A percentile compares a stretch with the other conserved stretches of the same genome.
phyloP scores from a whole-genome alignment of 35 echinoderm and acorn worm species.

The Apostichopus japonicus region DNA sequence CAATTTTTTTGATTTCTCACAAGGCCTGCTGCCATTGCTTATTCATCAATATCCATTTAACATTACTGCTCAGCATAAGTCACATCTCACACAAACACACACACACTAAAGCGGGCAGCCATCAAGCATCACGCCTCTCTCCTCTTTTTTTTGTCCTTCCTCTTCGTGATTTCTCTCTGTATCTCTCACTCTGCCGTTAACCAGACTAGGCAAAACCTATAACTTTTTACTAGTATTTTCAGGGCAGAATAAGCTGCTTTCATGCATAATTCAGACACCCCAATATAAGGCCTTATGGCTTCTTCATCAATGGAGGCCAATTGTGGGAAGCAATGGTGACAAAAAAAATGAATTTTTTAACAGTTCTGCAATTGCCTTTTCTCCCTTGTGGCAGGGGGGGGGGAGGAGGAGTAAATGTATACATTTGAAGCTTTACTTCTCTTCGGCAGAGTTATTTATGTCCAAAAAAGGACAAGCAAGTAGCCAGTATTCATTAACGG shows the following conservation, averaged over 20 bases:
- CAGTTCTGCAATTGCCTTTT: constrained; percentile 10
- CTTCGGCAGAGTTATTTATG: background rate
- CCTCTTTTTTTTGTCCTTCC: background rate
- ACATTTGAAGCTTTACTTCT: background rate
- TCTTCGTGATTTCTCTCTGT: background rate
- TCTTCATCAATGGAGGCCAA: constrained; percentile 43
- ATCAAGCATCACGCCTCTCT: background rate
- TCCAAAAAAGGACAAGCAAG: background rate
- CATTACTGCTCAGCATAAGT: background rate
- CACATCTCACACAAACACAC: background rate
- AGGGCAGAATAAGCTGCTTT: constrained; percentile 22
- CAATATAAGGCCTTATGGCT: constrained; percentile 29
- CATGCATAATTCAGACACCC: constrained; percentile 35
- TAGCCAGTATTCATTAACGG: background rate
- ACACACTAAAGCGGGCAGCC: background rate
- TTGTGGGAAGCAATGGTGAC: constrained; percentile 2
- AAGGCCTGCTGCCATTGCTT: background rate
- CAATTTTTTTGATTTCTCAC: background rate
- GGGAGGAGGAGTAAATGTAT: background rate
- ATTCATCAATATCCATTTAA: background rate
- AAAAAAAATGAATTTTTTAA: constrained; percentile 51
- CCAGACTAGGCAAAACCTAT: background rate
- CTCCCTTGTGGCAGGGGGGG: background rate
- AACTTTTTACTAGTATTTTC: background rate
- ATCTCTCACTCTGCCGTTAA: background rate